These are phyloP conservation scores for Acrobasis consociella DNA, from an alignment of 2,888 invertebrate genomes.

Conservation along the genomic window DNA sequence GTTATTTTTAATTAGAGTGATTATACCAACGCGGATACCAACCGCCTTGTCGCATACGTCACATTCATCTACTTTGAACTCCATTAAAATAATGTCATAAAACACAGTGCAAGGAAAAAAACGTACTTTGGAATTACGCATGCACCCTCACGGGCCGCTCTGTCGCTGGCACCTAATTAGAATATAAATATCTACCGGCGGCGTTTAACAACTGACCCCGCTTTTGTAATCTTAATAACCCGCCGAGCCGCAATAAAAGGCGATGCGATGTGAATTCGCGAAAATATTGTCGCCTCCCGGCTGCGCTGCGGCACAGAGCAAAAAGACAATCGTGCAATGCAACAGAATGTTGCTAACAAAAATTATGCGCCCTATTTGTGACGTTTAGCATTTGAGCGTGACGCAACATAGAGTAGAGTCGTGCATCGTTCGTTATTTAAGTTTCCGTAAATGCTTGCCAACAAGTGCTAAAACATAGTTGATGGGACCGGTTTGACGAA, in stretches of 20 bases:
- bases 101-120: conserved; percentile 58
- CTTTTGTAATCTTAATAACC: conserved; percentile 69
- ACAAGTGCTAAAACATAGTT: conserved; percentile 26
- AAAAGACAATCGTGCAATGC: conserved; percentile 20
- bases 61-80: conserved; percentile 40
- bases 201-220: conserved; percentile 70
- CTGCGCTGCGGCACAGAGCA: neutral
- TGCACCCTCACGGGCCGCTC: conserved; percentile 67
- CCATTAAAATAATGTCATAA: conserved; percentile 65
- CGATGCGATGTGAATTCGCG: conserved; percentile 46
- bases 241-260: conserved; percentile 49
- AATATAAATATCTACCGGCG: conserved; percentile 73
- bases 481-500: conserved; percentile 28
- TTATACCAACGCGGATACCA: conserved; percentile 20
- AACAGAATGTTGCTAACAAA: conserved; percentile 22
- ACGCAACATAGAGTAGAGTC: conserved; percentile 23
- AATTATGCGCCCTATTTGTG: conserved; percentile 25
- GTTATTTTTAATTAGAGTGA: conserved; percentile 25
- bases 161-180: conserved; percentile 73
- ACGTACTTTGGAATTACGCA: conserved; percentile 65
- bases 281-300: conserved; percentile 41
- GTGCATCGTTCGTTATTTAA: conserved; percentile 26
- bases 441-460: conserved; percentile 26
- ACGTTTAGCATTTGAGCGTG: conserved; percentile 27
- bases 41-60: conserved; percentile 43